Evolutionary conservation across 2,888 invertebrate genomes (phyloP).

Genomic region (Rosalia funebris): DNA sequence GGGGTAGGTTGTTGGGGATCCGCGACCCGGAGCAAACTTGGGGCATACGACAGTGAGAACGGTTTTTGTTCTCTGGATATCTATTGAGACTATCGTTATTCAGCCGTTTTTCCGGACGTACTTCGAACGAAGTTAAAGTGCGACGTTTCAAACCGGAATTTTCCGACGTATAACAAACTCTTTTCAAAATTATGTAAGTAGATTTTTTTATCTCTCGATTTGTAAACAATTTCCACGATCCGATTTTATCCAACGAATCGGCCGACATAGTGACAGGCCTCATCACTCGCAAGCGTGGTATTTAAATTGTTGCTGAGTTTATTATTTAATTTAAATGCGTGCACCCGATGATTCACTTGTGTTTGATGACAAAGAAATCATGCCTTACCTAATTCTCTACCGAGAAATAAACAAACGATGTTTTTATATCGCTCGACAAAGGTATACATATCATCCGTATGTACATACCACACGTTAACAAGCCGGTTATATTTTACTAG

Average conservation of each 20-base stretch:
- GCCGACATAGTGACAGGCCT: no score
- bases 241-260: no score
- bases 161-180: not conserved
- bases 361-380: slow-evolving; percentile 10
- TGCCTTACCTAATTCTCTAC: not conserved
- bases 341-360: slow-evolving; percentile 4
- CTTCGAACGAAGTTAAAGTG: not conserved
- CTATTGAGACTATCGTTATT: not conserved
- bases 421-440: no score
- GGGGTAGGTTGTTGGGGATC: not conserved
- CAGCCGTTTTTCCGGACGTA: not conserved
- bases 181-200: not conserved
- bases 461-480: no score
- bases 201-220: not conserved
- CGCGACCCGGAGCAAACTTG: not conserved
- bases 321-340: slow-evolving; percentile 7
- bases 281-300: not conserved
- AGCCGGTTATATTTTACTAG: no score
- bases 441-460: no score
- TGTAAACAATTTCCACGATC: not conserved
- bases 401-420: not conserved
- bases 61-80: not conserved
- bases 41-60: not conserved
- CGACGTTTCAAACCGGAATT: not conserved
- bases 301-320: not conserved